Evolutionary conservation across 2,797 vertebrate species (phyloP).

Genomic region (Phrynocephalus forsythii): DNA sequence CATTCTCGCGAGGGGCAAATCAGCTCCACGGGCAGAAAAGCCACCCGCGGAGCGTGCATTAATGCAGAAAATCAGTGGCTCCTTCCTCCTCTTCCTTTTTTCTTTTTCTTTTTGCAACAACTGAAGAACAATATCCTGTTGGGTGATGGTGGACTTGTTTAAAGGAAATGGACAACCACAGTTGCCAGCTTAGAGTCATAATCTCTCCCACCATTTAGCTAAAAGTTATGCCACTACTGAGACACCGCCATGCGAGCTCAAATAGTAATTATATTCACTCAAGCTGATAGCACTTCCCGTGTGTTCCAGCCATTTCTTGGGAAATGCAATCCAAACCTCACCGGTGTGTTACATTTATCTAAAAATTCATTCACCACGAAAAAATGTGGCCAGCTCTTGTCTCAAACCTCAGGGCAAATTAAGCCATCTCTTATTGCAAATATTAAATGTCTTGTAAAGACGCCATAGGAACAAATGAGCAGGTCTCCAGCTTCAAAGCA

Average conservation of each 20-base stretch:
- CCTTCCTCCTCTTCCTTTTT: neutral
- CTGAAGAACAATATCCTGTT: neutral
- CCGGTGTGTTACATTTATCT: neutral
- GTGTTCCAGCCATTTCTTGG: neutral
- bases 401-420: conserved; percentile 32
- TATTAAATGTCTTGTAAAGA: conserved; percentile 35
- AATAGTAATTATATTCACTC: conserved; percentile 8
- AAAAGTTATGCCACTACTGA: neutral
- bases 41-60: no score
- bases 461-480: conserved; percentile 26
- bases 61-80: no score
- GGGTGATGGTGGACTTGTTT: neutral
- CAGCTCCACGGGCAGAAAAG: no score
- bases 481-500: conserved; percentile 40
- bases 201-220: neutral
- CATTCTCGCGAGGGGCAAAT: no score
- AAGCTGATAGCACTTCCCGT: neutral
- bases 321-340: neutral
- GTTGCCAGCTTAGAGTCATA: neutral
- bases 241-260: neutral
- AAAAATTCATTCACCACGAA: conserved; percentile 21
- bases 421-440: conserved; percentile 34
- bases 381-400: conserved; percentile 26
- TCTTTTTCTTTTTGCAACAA: neutral
- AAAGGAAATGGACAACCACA: neutral